These are phyloP conservation scores for Elymnias hypermnestra DNA, from an alignment of 1,140 invertebrate genomes.

Conservation along the genomic window DNA sequence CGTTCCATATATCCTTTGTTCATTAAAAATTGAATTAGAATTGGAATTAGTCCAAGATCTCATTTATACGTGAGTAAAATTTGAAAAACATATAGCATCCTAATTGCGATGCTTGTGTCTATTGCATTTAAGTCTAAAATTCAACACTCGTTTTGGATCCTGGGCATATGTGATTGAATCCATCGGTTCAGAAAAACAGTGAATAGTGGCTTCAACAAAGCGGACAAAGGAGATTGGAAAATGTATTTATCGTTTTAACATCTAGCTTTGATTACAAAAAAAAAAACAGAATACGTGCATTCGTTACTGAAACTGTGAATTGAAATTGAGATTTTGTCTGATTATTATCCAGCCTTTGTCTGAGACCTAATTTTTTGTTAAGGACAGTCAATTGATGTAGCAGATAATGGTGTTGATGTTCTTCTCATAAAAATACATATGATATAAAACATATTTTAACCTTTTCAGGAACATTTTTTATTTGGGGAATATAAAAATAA, in stretches of 20 bases:
- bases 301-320: not conserved
- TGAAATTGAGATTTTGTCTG: not conserved
- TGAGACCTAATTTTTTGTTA: too few species aligned
- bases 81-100: not conserved
- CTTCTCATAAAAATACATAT: too few species aligned
- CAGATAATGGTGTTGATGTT: too few species aligned
- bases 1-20: slow-evolving; percentile 8
- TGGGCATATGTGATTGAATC: slow-evolving; percentile 15
- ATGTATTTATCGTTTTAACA: slow-evolving; percentile 30
- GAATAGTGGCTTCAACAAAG: slow-evolving; percentile 16
- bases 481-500: too few species aligned
- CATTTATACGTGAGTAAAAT: slow-evolving; percentile 15
- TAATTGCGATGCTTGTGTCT: not conserved
- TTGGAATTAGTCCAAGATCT: slow-evolving; percentile 20
- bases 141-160: not conserved
- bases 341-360: too few species aligned
- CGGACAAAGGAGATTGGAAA: slow-evolving; percentile 34
- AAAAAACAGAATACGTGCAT: slow-evolving; percentile 7
- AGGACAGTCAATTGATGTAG: too few species aligned
- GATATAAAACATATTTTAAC: too few species aligned
- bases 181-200: slow-evolving; percentile 20
- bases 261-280: slow-evolving; percentile 31
- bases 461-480: too few species aligned
- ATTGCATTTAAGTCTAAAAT: not conserved
- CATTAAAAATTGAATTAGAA: slow-evolving; percentile 24